Evolutionary conservation across 2,888 invertebrate genomes (phyloP).

Genomic region (Malthinus seriepunctatus): DNA sequence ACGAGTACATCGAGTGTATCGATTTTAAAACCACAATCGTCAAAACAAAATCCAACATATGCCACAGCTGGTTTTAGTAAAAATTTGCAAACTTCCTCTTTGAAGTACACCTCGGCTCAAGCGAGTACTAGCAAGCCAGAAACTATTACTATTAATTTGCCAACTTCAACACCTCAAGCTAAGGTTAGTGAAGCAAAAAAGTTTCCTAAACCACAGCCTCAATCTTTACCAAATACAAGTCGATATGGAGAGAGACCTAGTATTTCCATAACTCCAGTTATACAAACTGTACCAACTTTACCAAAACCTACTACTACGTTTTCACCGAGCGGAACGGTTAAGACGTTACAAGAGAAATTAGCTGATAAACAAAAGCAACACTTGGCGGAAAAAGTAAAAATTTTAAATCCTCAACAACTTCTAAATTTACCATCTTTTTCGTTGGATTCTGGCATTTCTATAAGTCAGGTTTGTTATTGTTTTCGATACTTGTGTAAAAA

Average conservation of each 20-base stretch:
- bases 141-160: constrained; percentile 13
- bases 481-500: not conserved
- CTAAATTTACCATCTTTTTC: constrained; percentile 39
- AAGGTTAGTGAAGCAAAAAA: constrained; percentile 17
- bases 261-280: constrained; percentile 54
- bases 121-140: constrained; percentile 33
- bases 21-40: not conserved
- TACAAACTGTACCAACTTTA: constrained; percentile 26
- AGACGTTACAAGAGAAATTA: constrained; percentile 70
- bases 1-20: not conserved
- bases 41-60: constrained; percentile 11
- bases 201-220: no score
- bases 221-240: no score
- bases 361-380: constrained; percentile 66
- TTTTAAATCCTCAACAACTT: constrained; percentile 19
- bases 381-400: constrained; percentile 23
- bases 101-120: constrained; percentile 30
- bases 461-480: constrained; percentile 46
- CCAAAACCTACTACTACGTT: constrained; percentile 27
- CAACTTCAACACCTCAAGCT: not conserved
- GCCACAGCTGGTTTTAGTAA: constrained; percentile 16
- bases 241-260: constrained; percentile 44
- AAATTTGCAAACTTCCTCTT: constrained; percentile 15
- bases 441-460: constrained; percentile 48
- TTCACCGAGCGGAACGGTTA: constrained; percentile 49